These are phyloP conservation scores for Thaumetopoea pityocampa DNA, from an alignment of 1,140 invertebrate genomes.

Conservation along the genomic window DNA sequence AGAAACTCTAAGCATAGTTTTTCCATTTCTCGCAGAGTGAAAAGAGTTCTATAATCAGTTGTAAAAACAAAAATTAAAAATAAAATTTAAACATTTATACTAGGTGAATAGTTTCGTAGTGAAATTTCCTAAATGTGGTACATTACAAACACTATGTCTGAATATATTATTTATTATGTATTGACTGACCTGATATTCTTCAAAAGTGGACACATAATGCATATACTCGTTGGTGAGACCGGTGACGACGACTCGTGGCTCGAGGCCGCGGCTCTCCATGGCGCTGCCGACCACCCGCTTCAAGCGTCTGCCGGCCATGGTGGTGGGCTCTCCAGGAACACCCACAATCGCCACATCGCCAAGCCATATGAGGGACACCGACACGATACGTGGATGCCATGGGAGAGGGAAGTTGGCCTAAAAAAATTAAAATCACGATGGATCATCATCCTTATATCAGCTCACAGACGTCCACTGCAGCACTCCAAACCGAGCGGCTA, in stretches of 20 bases:
- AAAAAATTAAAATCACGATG: neutral
- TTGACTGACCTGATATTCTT: slow-evolving; percentile 91
- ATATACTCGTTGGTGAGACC: slow-evolving; percentile 93
- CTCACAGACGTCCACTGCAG: too few species aligned
- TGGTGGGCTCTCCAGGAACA: slow-evolving; percentile 95
- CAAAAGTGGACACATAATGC: slow-evolving; percentile 91
- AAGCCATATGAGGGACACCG: slow-evolving; percentile 86
- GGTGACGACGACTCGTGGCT: slow-evolving; percentile 83
- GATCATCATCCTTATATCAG: too few species aligned
- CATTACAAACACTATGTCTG: neutral
- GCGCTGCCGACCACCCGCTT: slow-evolving; percentile 79
- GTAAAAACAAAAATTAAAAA: too few species aligned
- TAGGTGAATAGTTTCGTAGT: too few species aligned
- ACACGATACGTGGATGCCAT: slow-evolving; percentile 92
- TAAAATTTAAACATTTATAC: too few species aligned
- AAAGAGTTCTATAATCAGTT: too few species aligned
- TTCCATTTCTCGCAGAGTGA: too few species aligned
- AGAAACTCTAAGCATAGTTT: too few species aligned
- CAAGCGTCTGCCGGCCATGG: slow-evolving; percentile 93
- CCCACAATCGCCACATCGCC: slow-evolving; percentile 86
- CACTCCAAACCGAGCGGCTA: too few species aligned
- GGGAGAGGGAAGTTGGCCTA: slow-evolving; percentile 89
- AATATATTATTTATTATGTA: neutral
- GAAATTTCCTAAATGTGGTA: too few species aligned
- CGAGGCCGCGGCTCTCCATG: slow-evolving; percentile 37